phyloP scores from a whole-genome alignment of 2,113 vertebrate genomes.

The Hyla sarda region DNA sequence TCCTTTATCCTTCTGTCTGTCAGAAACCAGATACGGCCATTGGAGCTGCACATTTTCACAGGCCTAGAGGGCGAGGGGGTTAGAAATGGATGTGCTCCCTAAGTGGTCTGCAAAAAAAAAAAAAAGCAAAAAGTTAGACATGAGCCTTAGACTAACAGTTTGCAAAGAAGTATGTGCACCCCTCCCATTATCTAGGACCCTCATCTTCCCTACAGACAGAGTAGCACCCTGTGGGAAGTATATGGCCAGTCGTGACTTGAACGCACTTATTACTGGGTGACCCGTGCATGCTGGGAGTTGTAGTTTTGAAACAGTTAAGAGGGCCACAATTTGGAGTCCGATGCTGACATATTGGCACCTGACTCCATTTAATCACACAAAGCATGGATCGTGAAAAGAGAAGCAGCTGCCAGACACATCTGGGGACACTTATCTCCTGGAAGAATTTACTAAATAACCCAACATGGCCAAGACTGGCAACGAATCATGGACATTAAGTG shows the following conservation, averaged over 20 bases:
- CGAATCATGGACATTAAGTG: too few species aligned
- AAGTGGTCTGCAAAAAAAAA: background rate
- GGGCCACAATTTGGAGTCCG: too few species aligned
- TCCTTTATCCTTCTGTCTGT: slow-evolving; percentile 83
- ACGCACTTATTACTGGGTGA: background rate
- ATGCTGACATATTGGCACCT: too few species aligned
- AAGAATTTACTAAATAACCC: too few species aligned
- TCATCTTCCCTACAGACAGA: background rate
- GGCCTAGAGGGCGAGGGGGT: slow-evolving; percentile 55
- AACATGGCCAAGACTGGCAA: too few species aligned
- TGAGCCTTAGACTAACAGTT: too few species aligned
- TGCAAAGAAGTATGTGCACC: background rate
- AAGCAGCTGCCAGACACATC: too few species aligned
- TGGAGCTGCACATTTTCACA: slow-evolving; percentile 81
- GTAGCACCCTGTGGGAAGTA: background rate
- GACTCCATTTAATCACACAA: too few species aligned
- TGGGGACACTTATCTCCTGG: too few species aligned
- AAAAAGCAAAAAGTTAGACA: background rate
- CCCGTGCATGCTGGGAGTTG: too few species aligned
- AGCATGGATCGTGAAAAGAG: too few species aligned
- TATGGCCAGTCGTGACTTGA: background rate
- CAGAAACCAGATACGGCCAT: slow-evolving; percentile 80
- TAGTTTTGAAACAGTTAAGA: too few species aligned
- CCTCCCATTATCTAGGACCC: background rate
- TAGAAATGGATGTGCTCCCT: background rate